Base-by-base conservation (phyloP, 2,888 invertebrate genomes). In the Piscicola geometra region DNA sequence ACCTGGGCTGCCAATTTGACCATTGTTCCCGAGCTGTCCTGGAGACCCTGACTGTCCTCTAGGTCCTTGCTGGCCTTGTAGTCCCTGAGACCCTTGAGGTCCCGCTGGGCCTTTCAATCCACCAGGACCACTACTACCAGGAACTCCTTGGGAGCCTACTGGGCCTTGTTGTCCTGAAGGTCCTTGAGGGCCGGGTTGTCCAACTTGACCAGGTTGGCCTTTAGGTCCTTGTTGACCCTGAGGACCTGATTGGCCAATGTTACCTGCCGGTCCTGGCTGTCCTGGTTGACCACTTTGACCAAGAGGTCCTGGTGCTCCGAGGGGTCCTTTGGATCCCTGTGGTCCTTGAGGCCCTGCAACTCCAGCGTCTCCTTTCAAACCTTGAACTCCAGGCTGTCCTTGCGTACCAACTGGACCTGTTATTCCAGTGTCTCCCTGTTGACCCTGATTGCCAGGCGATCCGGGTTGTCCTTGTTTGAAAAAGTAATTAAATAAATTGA, bases 231-330 rank as follows among this genome's bases (percentile, higher is more conserved):
- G 60, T 56, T 56, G 41, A 3, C 76, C 76, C 3, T 56, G 21
- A 50, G 64, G 35, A 41, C 77, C 77, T 56, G 9, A n/a, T 25
- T 5, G 3, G 18, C 80, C 80, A 67, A 77, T 33, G n/a, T 35
- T 72, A 35, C 80, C 80, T 76, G 36, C 30, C 15, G 68, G 28
- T 33, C 80, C 80, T 36, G 72, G 75, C 41, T 30, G 50, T 12
- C 76, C 78, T 66, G 60, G 68, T 47, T 72, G 66, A 41, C 70
- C 78, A 70, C 76, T 71, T 28, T 41, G 71, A 47, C 76, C 76
- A 5, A 56, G 28, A 66, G 56, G 70, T 72, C 88, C 88, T 86
- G 35, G 47, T 28, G 71, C 67, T 35, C 78, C 78, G 33, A 78
- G 56, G 28, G 60, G 56, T 18, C 81, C 81, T 28, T 71, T 36